Evolutionary conservation across 2,888 invertebrate species (phyloP), one percentile per base, ranked within the genome.

Genomic region (Leistus spinibarbis): DNA sequence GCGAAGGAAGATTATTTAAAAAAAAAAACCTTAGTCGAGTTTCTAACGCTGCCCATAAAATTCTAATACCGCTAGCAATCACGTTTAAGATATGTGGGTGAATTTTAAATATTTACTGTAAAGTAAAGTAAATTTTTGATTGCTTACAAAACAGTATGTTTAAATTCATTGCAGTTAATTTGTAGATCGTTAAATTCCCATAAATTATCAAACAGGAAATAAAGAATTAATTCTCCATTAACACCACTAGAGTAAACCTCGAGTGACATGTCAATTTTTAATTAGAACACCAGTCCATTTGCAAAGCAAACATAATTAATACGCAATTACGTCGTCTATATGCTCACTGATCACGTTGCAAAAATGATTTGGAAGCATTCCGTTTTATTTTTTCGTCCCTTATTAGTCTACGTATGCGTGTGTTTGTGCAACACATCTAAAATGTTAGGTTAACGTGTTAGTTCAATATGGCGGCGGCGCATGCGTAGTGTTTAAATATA

Each of bases 221-320:
- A 60, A 17, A 23, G 22, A 64, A 64, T 64, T 64, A 64, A 64
- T 64, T 64, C 22, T 20, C 23, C 64, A 64, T 64, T 64, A 64
- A 23, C 64, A 24, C 24, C 9, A 13, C 64, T 23, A 24, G 64
- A 22, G 22, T 27, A 16, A 64, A 64, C 57, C 23, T 23, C 23
- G 40, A n/a, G 63, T 63, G 63, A 63, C 64, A 64, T 64, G 64
- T 64, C 64, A 64, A 64, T 64, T 64, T 64, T 64, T 64, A 64
- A 64, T 64, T 64, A 64, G 64, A 64, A 64, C 64, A 27, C 64
- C 22, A 64, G 24, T 3, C 64, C 64, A 64, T 64, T 64, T 64
- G 64, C 64, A 64, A 64, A 64, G 64, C 24, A 64, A 23, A 64
- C 64, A 64, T 64, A 64, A 64, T 64, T 64, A 64, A 64, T n/a